Evolutionary conservation across 2,113 vertebrate species (phyloP), one percentile per base, ranked within the genome.

Genomic region (Rhinogobius similis): DNA sequence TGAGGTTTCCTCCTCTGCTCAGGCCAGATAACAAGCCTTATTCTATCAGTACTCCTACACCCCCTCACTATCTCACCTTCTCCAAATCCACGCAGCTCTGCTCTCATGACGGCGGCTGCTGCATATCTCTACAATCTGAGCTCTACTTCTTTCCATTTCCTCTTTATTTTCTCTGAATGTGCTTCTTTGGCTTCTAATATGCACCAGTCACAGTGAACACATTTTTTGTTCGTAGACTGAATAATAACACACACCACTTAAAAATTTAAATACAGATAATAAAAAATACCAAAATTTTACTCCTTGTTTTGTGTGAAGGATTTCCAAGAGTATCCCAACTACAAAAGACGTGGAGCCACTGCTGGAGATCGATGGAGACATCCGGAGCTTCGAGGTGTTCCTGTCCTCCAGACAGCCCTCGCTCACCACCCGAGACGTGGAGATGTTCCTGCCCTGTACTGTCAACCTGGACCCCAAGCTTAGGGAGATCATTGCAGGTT

Each of bases 391-490:
- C 70, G 98, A 99, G 89, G 95, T 99, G 11, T 99, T 99, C 89
- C 89, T 99, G 21, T 97, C 97, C 61, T 99, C 98, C 0, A 90
- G 97, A 82, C 98, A 94, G 1, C 98, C 98, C 1, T 94, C 98
- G 77, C 96, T 99, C 65, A 93, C 96, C 12, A 92, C 95, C 58
- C 93, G 93, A 65, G 98, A 99, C 71, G 95, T 99, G 21, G 96
- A 98, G 83, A 96, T 94, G 62, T 99, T 99, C 81, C 87, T 99
- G 83, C 97, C 96, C 1, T 99, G 98, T 84, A 98, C 98, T 0
- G 97, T 99, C 56, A 99, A 99, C 82, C 89, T 99, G 72, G 98
- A 99, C 87, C 97, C 98, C 77, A 99, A 99, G 82, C 94, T 99
- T 0, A 91, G 97, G 76, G 98, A 99, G 88, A 99, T 99, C 74